These are phyloP conservation scores for Nannospalax galili DNA, from an alignment of 2,113 vertebrate species.

Conservation along the genomic window DNA sequence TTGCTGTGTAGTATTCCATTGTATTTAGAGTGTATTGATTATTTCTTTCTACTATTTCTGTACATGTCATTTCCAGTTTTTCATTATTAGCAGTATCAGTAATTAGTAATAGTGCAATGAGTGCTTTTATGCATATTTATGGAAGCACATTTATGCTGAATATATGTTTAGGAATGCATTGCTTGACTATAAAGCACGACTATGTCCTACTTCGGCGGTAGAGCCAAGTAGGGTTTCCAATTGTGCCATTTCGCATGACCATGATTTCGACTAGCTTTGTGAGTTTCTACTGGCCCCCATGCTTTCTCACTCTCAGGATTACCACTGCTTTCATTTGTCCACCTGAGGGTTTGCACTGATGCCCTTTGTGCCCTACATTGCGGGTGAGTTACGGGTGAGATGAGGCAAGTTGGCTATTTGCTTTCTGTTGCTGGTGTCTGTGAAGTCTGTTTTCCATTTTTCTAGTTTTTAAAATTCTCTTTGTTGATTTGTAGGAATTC, in stretches of 20 bases:
- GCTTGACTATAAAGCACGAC: not conserved
- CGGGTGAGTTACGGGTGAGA: not conserved
- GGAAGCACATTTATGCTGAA: not conserved
- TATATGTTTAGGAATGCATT: not conserved
- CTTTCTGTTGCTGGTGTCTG: not conserved
- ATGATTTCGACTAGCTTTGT: not conserved
- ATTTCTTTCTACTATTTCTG: not conserved
- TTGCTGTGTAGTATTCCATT: not conserved
- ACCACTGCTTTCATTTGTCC: not conserved
- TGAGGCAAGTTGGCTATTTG: not conserved
- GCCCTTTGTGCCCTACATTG: not conserved
- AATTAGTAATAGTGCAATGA: not conserved
- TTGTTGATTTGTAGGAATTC: slow-evolving; percentile 12
- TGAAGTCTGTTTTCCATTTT: slow-evolving; percentile 21
- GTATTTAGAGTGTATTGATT: not conserved
- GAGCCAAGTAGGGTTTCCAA: not conserved
- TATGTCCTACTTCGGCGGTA: not conserved
- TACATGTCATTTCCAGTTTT: not conserved
- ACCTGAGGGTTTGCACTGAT: not conserved
- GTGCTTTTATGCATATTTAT: not conserved
- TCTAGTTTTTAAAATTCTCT: not conserved
- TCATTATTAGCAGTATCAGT: not conserved
- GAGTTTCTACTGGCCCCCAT: not conserved
- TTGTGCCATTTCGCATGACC: not conserved
- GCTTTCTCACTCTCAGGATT: not conserved